Percentiles rank a stretch among this genome's conserved stretches.
Evolutionary conservation across 2,888 invertebrate genomes (phyloP).

Genomic region (Chymomyza procnemis): DNA sequence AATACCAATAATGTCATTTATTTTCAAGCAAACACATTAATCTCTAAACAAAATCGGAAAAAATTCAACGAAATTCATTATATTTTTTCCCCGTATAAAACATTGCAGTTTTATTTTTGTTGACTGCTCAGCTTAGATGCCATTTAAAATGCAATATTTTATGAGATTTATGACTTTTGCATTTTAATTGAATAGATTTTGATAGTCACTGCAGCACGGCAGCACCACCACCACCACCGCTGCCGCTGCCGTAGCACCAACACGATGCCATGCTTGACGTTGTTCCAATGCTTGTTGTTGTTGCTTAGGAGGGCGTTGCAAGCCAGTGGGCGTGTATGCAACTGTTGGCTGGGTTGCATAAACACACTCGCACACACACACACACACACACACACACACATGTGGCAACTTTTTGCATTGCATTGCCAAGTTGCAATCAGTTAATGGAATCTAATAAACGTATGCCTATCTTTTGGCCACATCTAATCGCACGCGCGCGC

Average conservation of each 20-base stretch:
- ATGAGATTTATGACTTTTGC: constrained; percentile 53
- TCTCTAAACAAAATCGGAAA: background rate
- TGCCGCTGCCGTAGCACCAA: background rate
- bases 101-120: background rate
- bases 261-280: background rate
- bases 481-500: constrained; percentile 63
- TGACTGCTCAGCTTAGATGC: constrained; percentile 16
- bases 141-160: constrained; percentile 58
- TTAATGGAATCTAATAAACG: constrained; percentile 73
- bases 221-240: background rate
- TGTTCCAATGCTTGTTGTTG: background rate
- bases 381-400: background rate
- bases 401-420: background rate
- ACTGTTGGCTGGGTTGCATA: constrained; percentile 15
- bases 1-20: background rate
- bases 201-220: constrained; percentile 36
- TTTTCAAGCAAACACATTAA: background rate
- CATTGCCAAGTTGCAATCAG: constrained; percentile 54
- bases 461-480: constrained; percentile 62
- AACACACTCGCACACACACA: background rate
- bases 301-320: constrained; percentile 2
- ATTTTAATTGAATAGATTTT: constrained; percentile 65
- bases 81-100: background rate
- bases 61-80: background rate
- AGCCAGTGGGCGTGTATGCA: constrained; percentile 20